Evolutionary conservation across 2,113 vertebrate species (phyloP).

Genomic region (Fulica atra): DNA sequence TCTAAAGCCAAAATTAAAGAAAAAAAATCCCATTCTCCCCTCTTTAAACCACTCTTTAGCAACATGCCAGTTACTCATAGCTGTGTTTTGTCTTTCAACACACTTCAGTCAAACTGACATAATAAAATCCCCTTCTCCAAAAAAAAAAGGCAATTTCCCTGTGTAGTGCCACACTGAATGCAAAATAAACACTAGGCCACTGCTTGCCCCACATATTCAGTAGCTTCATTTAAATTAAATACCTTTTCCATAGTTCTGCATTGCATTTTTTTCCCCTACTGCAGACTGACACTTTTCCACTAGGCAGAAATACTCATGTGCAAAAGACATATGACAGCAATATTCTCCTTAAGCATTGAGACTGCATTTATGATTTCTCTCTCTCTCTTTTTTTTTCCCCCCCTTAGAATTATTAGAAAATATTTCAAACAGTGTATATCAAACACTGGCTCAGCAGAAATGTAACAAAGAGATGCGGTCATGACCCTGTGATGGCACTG

Average conservation of each 20-base stretch:
- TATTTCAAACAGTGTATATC: slow-evolving; percentile 74
- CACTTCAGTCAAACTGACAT: slow-evolving; percentile 67
- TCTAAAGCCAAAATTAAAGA: slow-evolving; percentile 77
- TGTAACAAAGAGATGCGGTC: slow-evolving; percentile 65
- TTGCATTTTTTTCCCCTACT: slow-evolving; percentile 67
- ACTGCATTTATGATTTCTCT: slow-evolving; percentile 73
- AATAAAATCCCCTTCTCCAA: slow-evolving; percentile 55
- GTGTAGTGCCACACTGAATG: slow-evolving; percentile 73
- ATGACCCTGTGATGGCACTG: slow-evolving; percentile 78
- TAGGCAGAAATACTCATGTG: slow-evolving; percentile 78
- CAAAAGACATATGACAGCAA: slow-evolving; percentile 74
- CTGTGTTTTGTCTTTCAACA: slow-evolving; percentile 69
- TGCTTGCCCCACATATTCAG: slow-evolving; percentile 53
- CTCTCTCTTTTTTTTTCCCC: slow-evolving; percentile 35
- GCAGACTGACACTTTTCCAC: slow-evolving; percentile 72
- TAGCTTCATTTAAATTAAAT: slow-evolving; percentile 69
- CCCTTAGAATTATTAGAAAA: slow-evolving; percentile 65
- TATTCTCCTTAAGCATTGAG: slow-evolving; percentile 70
- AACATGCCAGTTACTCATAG: slow-evolving; percentile 70
- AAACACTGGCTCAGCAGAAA: slow-evolving; percentile 75
- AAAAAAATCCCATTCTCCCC: slow-evolving; percentile 58
- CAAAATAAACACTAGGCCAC: slow-evolving; percentile 69
- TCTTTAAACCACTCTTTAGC: slow-evolving; percentile 76
- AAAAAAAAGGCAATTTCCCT: slow-evolving; percentile 65
- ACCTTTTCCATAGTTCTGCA: slow-evolving; percentile 62